Evolutionary conservation across 2,888 invertebrate species (phyloP), one percentile per base, ranked within the genome.

Genomic region (Papilio elwesi): DNA sequence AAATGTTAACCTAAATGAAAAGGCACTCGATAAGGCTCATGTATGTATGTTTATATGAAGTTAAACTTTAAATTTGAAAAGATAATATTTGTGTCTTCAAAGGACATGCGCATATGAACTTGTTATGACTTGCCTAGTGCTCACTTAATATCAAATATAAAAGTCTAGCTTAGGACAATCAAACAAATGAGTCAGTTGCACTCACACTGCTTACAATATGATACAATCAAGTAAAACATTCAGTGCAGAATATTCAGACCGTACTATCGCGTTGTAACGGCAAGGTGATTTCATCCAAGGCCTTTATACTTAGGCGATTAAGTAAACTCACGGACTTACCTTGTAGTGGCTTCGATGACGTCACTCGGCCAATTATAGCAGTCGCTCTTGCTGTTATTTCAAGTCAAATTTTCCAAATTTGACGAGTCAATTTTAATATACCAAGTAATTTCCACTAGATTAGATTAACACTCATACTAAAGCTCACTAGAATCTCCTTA

Each of bases 281-380:
- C 68, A 57, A 68, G 68, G 55, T 68, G 64, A 73, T 64, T 73
- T 68, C 55, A 49, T 73, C 36, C 68, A 68, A 72, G 68, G 68
- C 55, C 49, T 63, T 63, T 16, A 48, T 59, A 51, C n/a, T 65
- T 43, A 55, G 36, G n/a, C 16, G 62, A 62, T 68, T 57, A 52
- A 62, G 59, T 70, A 70, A 66, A 70, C 57, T 68, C n/a, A 63
- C 47, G 26, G 15, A 73, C 73, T 73, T 73, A 73, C 73, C 73
- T 73, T 70, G 66, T 13, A 52, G 16, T 49, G 68, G 15, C 52
- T 66, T 57, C 47, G 57, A 48, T 68, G 73, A 75, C 73, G 67
- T 70, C 70, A 70, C 48, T 48, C 66, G 52, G 13, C 66, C 53
- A 52, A 65, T 43, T 15, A 38, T n/a, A 43, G 43, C 1, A 26